Conservation (phyloP, 2,888 invertebrate species). For the Atethmia centrago region DNA sequence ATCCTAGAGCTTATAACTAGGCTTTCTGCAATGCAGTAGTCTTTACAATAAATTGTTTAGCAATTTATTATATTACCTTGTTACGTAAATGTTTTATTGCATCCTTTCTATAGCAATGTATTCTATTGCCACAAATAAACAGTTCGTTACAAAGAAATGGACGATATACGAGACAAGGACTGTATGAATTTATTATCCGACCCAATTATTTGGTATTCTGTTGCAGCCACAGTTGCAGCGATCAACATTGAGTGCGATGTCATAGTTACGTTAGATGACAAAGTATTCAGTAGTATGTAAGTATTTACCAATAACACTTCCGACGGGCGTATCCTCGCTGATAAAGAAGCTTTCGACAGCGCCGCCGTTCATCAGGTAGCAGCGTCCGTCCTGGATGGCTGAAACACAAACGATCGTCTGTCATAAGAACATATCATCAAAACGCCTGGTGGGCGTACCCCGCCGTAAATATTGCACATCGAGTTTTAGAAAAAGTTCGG, state of each 20-base stretch:
- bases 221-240: neutral
- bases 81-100: slow-evolving; percentile 10
- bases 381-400: slow-evolving; percentile 95
- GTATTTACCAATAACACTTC: slow-evolving; percentile 93
- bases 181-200: neutral
- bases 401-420: slow-evolving; percentile 61
- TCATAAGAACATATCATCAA: neutral
- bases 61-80: slow-evolving; percentile 2
- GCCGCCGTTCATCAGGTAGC: slow-evolving; percentile 97
- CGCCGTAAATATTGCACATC: neutral
- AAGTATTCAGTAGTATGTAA: neutral
- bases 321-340: slow-evolving; percentile 95
- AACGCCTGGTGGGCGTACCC: neutral
- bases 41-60: slow-evolving; percentile 5
- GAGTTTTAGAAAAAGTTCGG: neutral
- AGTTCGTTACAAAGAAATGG: neutral
- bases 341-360: slow-evolving; percentile 98
- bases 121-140: slow-evolving; percentile 1
- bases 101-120: neutral
- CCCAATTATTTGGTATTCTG: slow-evolving; percentile 3
- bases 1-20: neutral
- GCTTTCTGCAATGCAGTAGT: slow-evolving; percentile 5
- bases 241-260: neutral
- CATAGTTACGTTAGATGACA: neutral
- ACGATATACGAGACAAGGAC: neutral